A percentile compares a stretch with the other conserved stretches of the same genome.
Evolutionary conservation across 2,888 invertebrate genomes (phyloP).

Genomic region (Cybosia mesomella): DNA sequence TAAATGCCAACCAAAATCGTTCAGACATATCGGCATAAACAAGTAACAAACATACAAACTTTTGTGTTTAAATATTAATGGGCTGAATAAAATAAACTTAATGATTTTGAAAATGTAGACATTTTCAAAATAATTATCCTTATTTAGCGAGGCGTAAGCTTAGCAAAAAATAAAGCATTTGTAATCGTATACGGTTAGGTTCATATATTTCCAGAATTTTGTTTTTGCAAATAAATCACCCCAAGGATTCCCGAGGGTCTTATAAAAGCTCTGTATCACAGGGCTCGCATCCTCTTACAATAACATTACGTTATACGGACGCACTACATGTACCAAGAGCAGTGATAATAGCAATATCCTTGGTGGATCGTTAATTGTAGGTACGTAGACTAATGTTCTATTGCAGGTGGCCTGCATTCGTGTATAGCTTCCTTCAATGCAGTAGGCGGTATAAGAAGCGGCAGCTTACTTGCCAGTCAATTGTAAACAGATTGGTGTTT

Average conservation of each 20-base stretch:
- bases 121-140: too few species aligned
- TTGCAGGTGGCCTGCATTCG: conserved; percentile 18
- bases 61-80: too few species aligned
- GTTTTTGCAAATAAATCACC: conserved; percentile 9
- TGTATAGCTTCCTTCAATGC: not conserved
- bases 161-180: not conserved
- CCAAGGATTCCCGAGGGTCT: conserved; percentile 6
- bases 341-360: conserved; percentile 21
- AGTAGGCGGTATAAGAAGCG: conserved; percentile 8
- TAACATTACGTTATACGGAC: conserved; percentile 23
- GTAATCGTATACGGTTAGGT: not conserved
- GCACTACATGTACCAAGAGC: conserved; percentile 12
- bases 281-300: conserved; percentile 14
- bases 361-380: conserved; percentile 23
- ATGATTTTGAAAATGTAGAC: too few species aligned
- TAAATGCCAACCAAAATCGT: too few species aligned
- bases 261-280: conserved; percentile 18
- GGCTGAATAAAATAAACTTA: not conserved
- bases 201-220: too few species aligned
- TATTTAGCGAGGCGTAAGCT: too few species aligned
- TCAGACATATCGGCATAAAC: too few species aligned
- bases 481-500: not conserved
- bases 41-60: too few species aligned
- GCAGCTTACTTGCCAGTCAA: not conserved
- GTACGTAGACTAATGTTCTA: conserved; percentile 11